Base-by-base conservation (phyloP, 64 coral and sea anemone genomes). In the Porites australiensis region DNA sequence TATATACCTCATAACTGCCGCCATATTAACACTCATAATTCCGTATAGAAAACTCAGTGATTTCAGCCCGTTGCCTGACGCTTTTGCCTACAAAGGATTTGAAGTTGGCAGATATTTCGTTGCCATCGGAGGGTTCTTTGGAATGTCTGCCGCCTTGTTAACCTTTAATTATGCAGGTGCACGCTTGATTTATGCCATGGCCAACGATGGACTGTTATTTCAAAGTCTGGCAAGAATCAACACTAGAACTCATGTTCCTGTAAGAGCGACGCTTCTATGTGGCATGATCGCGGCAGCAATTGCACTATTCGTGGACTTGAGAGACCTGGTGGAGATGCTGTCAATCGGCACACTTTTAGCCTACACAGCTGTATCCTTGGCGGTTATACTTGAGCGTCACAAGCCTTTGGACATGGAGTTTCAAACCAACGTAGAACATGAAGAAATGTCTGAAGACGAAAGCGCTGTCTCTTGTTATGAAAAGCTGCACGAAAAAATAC, bases 121-220 rank as follows among this genome's bases (percentile, higher is more conserved):
- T 5, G 95, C 92, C 0, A 77, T 86, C 50, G 95, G 95, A 3
- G 95, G 95, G 13, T 86, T 98, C 70, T 94, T 94, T 44, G 95
- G 92, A 16, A 98, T 98, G 95, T 80, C 88, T 43, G 87, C 92
- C 8, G 88, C 88, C 19, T 61, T 98, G 43, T 23, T 98, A 4
- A 88, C 92, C 12, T 94, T 91, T 50, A 86, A 87, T 37, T 82
- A 91, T 49, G 91, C 95, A 1, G 95, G 92, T 0, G 43, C 95
- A 13, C 82, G 95, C 10, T 91, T 98, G 64, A 72, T 94, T 18
- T 98, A 98, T 69, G 95, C 95, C 58, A 98, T 98, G 95, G 75
- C 92, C n/a, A 88, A 86, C 13, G 95, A 98, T 21, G 95, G 95
- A 6, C 86, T 98, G 59, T 73, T 98, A 66, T 94, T 98, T 60